Percentiles rank a stretch among this genome's conserved stretches.
Conservation (phyloP, 1,140 invertebrate species). For the Diorhabda sublineata region DNA sequence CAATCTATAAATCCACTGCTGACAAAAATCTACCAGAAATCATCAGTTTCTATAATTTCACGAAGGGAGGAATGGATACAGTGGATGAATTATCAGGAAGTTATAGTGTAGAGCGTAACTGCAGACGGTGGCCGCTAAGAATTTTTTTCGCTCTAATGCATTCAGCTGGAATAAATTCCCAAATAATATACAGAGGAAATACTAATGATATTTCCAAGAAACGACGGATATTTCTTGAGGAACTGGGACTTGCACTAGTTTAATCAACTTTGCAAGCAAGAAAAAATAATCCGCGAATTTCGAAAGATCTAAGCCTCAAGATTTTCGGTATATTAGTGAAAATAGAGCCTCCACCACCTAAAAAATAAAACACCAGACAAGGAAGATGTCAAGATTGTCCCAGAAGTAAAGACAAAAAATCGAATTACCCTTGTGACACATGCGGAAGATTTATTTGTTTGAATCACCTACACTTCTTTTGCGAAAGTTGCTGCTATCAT, state of each 20-base stretch:
- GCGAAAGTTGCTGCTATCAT: no score
- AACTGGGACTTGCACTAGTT: background rate
- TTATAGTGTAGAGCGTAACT: slow-evolving; percentile 8
- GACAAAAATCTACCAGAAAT: background rate
- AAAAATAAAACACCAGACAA: no score
- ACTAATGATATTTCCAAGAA: background rate
- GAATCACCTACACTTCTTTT: no score
- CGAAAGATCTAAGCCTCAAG: background rate
- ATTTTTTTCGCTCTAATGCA: background rate
- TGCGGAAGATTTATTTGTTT: no score
- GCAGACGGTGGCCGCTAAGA: slow-evolving; percentile 7
- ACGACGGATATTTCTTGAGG: background rate
- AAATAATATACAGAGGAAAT: background rate
- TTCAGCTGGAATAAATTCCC: background rate
- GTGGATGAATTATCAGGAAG: slow-evolving; percentile 6
- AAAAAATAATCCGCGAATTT: slow-evolving; percentile 6
- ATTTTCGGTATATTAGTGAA: background rate
- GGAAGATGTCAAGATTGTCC: no score
- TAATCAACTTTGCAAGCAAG: background rate
- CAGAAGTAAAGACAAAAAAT: no score
- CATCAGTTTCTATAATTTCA: no score
- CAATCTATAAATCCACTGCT: background rate
- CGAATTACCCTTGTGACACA: no score
- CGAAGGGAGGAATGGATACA: background rate
- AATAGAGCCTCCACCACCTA: no score